These are phyloP conservation scores for Perdita meconis DNA, from an alignment of 2,888 invertebrate species.

Conservation along the genomic window DNA sequence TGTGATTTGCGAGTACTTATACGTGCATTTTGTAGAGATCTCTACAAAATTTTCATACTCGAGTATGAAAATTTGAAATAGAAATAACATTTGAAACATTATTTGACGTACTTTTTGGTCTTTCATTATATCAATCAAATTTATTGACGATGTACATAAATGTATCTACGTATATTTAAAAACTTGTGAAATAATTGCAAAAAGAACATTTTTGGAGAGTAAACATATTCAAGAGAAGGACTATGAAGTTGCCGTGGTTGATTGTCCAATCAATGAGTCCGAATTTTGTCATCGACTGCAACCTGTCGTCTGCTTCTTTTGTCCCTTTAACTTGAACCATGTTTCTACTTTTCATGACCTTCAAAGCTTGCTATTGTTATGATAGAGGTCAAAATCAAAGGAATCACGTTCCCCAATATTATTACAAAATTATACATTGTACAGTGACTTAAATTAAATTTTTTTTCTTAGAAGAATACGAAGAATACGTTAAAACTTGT, in stretches of 20 bases:
- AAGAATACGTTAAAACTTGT: conserved; percentile 5
- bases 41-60: no score
- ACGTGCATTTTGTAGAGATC: no score
- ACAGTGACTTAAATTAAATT: conserved; percentile 34
- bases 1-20: no score
- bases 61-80: no score
- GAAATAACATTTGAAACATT: no score
- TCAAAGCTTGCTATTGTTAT: conserved; percentile 67
- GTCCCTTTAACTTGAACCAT: conserved; percentile 42
- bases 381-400: conserved; percentile 79
- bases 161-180: no score
- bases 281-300: conserved; percentile 29
- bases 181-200: not conserved
- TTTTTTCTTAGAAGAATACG: not conserved
- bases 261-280: conserved; percentile 40
- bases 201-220: no score
- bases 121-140: no score
- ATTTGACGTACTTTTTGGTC: no score
- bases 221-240: no score
- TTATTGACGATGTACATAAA: no score
- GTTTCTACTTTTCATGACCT: conserved; percentile 73
- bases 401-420: conserved; percentile 19
- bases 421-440: conserved; percentile 20
- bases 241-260: conserved; percentile 31
- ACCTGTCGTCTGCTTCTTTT: conserved; percentile 49